These are phyloP conservation scores for Tiphia femorata DNA, from an alignment of 2,888 invertebrate species.

Conservation along the genomic window DNA sequence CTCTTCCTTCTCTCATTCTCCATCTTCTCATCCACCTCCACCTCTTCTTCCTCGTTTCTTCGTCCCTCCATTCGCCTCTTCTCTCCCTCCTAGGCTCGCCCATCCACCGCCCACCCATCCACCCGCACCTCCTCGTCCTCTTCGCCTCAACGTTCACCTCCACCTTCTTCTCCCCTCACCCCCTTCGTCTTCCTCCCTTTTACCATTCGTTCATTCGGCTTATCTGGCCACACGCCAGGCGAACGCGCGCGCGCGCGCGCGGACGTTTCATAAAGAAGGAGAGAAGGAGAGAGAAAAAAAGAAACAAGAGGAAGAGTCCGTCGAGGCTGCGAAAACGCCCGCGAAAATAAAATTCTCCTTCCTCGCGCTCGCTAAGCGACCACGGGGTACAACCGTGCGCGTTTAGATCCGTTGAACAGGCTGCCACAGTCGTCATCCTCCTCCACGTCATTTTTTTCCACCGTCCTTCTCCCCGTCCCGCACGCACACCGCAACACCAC, in stretches of 20 bases:
- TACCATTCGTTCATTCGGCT: background rate
- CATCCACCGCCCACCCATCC: too few relatives aligned
- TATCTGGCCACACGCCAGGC: conserved; percentile 1
- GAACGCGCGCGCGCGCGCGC: too few relatives aligned
- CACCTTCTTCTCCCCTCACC: background rate
- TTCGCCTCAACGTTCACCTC: background rate
- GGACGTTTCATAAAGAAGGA: background rate
- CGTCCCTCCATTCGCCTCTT: too few relatives aligned
- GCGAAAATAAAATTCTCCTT: background rate
- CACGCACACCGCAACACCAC: too few relatives aligned
- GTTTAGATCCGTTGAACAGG: background rate
- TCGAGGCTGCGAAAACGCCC: too few relatives aligned
- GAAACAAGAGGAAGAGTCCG: background rate
- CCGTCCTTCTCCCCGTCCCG: background rate
- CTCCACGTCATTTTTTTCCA: background rate
- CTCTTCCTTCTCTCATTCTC: background rate
- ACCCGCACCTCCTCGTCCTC: too few relatives aligned
- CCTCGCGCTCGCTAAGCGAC: background rate
- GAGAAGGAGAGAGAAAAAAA: background rate
- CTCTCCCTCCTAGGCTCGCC: too few relatives aligned
- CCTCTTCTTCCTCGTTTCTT: too few relatives aligned
- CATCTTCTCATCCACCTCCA: background rate
- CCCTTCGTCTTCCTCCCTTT: too few relatives aligned
- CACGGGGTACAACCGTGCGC: background rate
- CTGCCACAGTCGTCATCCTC: background rate